phyloP scores from a whole-genome alignment of 2,797 vertebrate genomes.

The Gymnothorax reevesii region DNA sequence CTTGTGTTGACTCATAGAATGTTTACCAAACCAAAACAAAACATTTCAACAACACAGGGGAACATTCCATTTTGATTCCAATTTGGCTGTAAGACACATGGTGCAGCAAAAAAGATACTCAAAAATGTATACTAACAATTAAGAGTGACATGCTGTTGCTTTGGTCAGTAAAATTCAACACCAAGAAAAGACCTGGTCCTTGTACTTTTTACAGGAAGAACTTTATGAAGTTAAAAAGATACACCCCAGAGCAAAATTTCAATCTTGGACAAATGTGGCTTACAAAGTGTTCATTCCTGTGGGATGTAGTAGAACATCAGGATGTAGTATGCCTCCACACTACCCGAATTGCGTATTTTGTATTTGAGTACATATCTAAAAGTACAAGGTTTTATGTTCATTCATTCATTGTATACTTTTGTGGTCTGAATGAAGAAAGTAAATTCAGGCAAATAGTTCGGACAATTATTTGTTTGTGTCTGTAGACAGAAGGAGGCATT shows the following conservation, averaged over 20 bases:
- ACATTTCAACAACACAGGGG: not conserved
- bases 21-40: not conserved
- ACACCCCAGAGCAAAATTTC: not conserved
- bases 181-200: too few species aligned
- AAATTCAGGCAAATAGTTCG: not conserved
- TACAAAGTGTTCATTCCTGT: not conserved
- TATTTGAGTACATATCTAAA: not conserved
- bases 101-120: not conserved
- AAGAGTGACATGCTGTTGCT: too few species aligned
- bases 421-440: not conserved
- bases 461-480: not conserved
- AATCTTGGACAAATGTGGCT: not conserved
- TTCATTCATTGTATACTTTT: not conserved
- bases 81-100: not conserved
- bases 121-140: not conserved
- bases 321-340: not conserved
- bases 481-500: not conserved
- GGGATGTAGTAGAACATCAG: not conserved
- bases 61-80: not conserved
- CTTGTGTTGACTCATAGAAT: not conserved
- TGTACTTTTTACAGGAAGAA: too few species aligned
- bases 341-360: not conserved
- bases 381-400: not conserved
- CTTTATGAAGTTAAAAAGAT: too few species aligned
- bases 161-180: too few species aligned